A percentile compares a stretch with the other conserved stretches of the same genome.
These are phyloP conservation scores for Drosophila pegasa DNA, from an alignment of 2,888 invertebrate species.

Conservation along the genomic window DNA sequence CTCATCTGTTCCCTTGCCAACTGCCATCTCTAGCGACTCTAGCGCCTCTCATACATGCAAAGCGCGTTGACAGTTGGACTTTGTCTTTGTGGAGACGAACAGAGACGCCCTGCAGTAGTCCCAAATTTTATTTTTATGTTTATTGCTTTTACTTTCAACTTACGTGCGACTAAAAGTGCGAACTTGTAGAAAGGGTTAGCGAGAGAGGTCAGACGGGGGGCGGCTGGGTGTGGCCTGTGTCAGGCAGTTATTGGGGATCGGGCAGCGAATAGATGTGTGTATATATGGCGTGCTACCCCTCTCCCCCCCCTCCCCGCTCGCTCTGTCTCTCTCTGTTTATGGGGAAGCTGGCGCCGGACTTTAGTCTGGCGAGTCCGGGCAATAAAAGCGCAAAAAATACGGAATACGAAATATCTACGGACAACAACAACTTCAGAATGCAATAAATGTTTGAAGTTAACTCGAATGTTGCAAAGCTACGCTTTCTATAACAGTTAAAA, in stretches of 20 bases:
- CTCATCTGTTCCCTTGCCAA: background rate
- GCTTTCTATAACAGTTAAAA: conserved; percentile 30
- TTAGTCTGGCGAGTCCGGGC: conserved; percentile 67
- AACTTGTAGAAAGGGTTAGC: conserved; percentile 55
- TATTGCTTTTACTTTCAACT: conserved; percentile 68
- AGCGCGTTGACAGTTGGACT: conserved; percentile 55
- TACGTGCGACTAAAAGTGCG: conserved; percentile 61
- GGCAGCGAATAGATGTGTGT: conserved; percentile 35
- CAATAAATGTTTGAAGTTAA: conserved; percentile 70
- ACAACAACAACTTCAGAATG: conserved; percentile 64
- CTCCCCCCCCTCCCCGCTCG: conserved; percentile 8
- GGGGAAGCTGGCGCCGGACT: conserved; percentile 78
- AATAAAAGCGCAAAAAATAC: conserved; percentile 61
- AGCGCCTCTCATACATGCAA: conserved; percentile 59
- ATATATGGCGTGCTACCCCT: no score
- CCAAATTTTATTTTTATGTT: conserved; percentile 56
- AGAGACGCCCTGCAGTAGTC: conserved; percentile 44
- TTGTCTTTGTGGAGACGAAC: conserved; percentile 30
- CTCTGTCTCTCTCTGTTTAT: conserved; percentile 60
- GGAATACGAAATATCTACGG: conserved; percentile 27
- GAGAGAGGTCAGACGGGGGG: conserved; percentile 5
- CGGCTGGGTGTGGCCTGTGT: conserved; percentile 33
- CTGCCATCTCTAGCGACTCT: conserved; percentile 16
- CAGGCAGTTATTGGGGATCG: conserved; percentile 24
- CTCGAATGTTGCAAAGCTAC: conserved; percentile 60